Conservation (phyloP, 2,113 vertebrate species). For the Salvelinus sp. region DNA sequence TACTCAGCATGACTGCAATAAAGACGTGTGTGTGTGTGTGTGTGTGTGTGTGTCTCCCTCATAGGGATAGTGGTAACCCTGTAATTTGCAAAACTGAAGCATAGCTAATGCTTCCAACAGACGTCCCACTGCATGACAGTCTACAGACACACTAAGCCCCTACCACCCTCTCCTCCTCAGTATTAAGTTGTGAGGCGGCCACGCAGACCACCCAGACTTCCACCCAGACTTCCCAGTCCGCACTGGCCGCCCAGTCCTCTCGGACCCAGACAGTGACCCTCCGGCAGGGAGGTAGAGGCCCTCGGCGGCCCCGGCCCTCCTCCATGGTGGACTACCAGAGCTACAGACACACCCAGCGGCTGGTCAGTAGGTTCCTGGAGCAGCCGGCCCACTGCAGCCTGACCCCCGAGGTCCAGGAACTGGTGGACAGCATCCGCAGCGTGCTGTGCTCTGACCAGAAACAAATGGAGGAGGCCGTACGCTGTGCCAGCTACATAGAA, state of each 20-base stretch:
- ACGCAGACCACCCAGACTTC: constrained; percentile 65
- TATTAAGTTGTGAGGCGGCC: constrained; percentile 68
- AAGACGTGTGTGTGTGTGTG: background rate
- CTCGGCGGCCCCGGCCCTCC: constrained; percentile 65
- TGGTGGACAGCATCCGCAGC: constrained; percentile 81
- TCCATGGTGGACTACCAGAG: constrained; percentile 82
- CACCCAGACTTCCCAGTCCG: constrained; percentile 59
- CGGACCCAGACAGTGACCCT: constrained; percentile 62
- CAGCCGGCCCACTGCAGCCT: constrained; percentile 75
- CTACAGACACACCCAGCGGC: constrained; percentile 80
- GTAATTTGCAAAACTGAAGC: background rate
- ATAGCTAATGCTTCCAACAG: background rate
- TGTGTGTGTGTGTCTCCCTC: no score
- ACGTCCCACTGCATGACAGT: background rate
- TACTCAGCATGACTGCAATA: background rate
- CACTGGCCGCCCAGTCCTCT: constrained; percentile 17
- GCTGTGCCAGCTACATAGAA: constrained; percentile 81
- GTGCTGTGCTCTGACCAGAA: constrained; percentile 85
- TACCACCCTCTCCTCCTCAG: background rate
- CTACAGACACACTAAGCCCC: constrained; percentile 1
- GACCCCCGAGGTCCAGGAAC: constrained; percentile 76
- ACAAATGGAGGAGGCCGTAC: constrained; percentile 83
- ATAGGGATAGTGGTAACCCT: background rate
- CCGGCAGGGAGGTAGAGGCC: constrained; percentile 45
- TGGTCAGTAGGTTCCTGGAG: constrained; percentile 78